Evolutionary conservation across 2,797 vertebrate species (phyloP), one percentile per base, ranked within the genome.

Genomic region (Cheirogaleus major): DNA sequence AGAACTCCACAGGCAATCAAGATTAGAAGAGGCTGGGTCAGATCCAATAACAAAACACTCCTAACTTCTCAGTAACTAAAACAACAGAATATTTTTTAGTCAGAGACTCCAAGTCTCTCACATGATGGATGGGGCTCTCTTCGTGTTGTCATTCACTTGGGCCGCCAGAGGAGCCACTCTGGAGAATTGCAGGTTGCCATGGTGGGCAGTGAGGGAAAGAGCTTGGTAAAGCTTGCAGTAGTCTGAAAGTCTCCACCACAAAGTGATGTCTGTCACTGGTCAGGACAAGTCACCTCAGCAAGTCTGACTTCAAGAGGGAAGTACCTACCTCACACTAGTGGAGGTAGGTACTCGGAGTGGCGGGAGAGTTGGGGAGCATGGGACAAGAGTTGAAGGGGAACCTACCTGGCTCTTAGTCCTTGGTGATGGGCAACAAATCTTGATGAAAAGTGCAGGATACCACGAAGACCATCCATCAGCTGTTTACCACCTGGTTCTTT

Each of bases 281-380:
- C 83, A 41, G 20, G 75, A 78, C 88, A 61, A 91, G 81, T 85
- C 30, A 76, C 55, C 73, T 76, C 65, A 93, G 52, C 57, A 81
- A n/a, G 48, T 78, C 38, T 95, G 89, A 73, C 82, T 81, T 82
- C 6, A 78, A 32, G 52, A 63, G 25, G 35, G 27, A 65, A 48
- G 48, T n/a, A n/a, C n/a, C n/a, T n/a, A n/a, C n/a, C 43, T 59
- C 2, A 1, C 32, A 1, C 48, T 4, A 4, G 45, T 48, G 13
- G 86, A 95, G 93, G 97, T 87, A 76, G 38, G 95, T 94, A 50
- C 73, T 52, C 20, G 13, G 65, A 73, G 41, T 8, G 12, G 14
- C 15, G 75, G 70, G 82, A 73, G 70, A 25, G n/a, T 10, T 13
- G 41, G 88, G 92, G 59, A 63, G 38, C 72, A 32, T 8, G 5